Evolutionary conservation across 2,888 invertebrate genomes (phyloP), one percentile per base, ranked within the genome.

Genomic region (Drosophila hawaiiensis): DNA sequence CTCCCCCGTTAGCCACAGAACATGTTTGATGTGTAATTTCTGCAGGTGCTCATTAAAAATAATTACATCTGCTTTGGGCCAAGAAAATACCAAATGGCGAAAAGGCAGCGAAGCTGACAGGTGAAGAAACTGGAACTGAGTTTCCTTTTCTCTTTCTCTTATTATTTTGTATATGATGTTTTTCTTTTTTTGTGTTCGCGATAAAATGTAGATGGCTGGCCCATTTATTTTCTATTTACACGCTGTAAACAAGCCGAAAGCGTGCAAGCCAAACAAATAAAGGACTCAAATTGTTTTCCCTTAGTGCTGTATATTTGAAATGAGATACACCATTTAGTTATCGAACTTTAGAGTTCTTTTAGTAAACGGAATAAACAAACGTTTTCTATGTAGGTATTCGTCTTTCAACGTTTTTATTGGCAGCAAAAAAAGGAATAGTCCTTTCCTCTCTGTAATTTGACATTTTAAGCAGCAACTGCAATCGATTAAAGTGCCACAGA

Each of bases 11-110:
- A n/a, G 12, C 39, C 39, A 5, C 39, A 29, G 37, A 70, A 63
- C 77, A 78, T 80, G 85, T 88, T 86, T 88, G 85, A 86, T 86
- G 89, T 86, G 88, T 85, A 88, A 88, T 86, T 86, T 83, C 73
- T 88, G 83, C 88, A 88, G 86, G 78, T 85, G 89, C 85, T 86
- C 85, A 86, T 86, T 86, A 86, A 86, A 86, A 86, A 88, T 86
- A 86, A 86, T 86, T 86, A 86, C 85, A 86, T 83, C 85, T 88
- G 84, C 84, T 78, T 82, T 85, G 68, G 82, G 80, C 74, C 69
- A 80, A 78, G 80, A 79, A 79, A 79, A 79, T 73, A 76, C 68
- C 76, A 69, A 72, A 72, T 76, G 80, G 73, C 67, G 43, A 69
- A 80, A 79, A 80, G 73, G 73, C 80, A 73, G 63, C 64, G 50